Evolutionary conservation across 2,113 vertebrate species (phyloP).

Genomic region (Alexandromys fortis): DNA sequence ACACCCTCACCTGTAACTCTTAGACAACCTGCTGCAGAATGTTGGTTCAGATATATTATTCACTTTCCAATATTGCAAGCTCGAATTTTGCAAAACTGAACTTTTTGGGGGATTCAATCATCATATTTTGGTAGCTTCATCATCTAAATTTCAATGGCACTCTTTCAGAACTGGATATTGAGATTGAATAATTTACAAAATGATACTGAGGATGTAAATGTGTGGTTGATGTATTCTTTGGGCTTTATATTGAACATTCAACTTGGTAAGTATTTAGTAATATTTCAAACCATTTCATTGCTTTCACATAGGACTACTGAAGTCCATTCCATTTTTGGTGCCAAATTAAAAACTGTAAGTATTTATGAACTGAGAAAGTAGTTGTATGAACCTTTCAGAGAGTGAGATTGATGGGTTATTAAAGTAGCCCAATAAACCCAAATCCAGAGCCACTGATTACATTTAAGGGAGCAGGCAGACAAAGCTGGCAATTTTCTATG

Average conservation of each 20-base stretch:
- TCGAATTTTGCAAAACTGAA: background rate
- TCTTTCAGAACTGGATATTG: constrained; percentile 11
- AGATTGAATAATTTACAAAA: constrained; percentile 43
- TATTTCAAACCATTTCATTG: constrained; percentile 61
- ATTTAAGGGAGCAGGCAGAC: constrained; percentile 34
- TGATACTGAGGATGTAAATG: background rate
- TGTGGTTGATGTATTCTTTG: background rate
- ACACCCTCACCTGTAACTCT: background rate
- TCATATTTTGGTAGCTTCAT: constrained; percentile 36
- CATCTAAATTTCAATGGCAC: constrained; percentile 35
- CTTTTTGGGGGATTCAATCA: background rate
- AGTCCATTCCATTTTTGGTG: background rate
- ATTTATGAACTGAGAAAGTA: constrained; percentile 51
- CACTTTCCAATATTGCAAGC: background rate
- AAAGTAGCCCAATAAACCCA: constrained; percentile 57
- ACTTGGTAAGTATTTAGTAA: constrained; percentile 59
- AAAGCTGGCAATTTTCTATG: constrained; percentile 33
- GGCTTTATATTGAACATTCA: background rate
- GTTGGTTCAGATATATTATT: background rate
- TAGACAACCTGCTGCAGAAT: background rate
- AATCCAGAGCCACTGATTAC: constrained; percentile 41
- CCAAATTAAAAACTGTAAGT: constrained; percentile 66
- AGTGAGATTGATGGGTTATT: constrained; percentile 59
- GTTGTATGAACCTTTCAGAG: constrained; percentile 41
- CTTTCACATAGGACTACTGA: constrained; percentile 46